Evolutionary conservation across 2,888 invertebrate species (phyloP).

Genomic region (Crossocerus cetratus): DNA sequence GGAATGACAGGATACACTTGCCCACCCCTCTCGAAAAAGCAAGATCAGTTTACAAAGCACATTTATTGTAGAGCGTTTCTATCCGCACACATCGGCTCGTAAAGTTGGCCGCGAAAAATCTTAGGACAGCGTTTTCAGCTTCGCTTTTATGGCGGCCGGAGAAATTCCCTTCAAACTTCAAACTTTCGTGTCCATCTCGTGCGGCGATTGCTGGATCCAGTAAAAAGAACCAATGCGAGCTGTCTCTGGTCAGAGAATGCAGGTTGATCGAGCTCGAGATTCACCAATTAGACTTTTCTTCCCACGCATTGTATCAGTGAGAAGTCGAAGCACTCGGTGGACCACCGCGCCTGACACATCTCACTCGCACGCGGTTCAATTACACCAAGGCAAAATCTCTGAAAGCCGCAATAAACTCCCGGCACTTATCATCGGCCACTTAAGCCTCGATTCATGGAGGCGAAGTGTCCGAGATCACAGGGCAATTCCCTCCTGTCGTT

Average conservation of each 20-base stretch:
- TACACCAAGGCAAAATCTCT: background rate
- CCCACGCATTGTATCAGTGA: too few relatives aligned
- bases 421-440: background rate
- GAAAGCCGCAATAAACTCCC: background rate
- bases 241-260: background rate
- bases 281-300: background rate
- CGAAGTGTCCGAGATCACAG: background rate
- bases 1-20: too few relatives aligned
- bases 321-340: too few relatives aligned
- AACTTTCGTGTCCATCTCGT: slow-evolving; percentile 21
- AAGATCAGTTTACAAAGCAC: slow-evolving; percentile 10
- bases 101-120: slow-evolving; percentile 33
- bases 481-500: slow-evolving; percentile 53
- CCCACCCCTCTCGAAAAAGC: background rate
- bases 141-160: slow-evolving; percentile 39
- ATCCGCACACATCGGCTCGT: slow-evolving; percentile 36
- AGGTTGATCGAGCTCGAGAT: background rate
- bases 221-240: background rate
- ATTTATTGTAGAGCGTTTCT: slow-evolving; percentile 34
- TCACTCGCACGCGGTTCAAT: background rate
- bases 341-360: background rate
- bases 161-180: slow-evolving; percentile 30
- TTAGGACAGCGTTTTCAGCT: slow-evolving; percentile 20
- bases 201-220: slow-evolving; percentile 8
- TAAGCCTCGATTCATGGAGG: background rate